phyloP scores from a whole-genome alignment of 2,113 vertebrate genomes.

The Pangasianodon gigas region DNA sequence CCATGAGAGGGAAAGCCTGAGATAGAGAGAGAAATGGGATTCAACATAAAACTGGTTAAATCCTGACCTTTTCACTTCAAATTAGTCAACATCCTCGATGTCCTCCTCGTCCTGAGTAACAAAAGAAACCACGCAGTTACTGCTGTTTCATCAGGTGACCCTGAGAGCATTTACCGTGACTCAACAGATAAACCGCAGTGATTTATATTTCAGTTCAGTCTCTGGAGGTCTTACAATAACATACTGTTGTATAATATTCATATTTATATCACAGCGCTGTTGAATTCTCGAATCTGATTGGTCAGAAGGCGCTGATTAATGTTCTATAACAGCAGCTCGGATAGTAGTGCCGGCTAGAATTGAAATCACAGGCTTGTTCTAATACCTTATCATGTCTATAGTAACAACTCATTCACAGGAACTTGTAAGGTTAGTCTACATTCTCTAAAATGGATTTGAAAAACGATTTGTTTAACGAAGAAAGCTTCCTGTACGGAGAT shows the following conservation, averaged over 20 bases:
- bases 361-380: neutral
- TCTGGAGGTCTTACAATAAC: constrained; percentile 12
- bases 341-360: neutral
- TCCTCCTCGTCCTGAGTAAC: neutral
- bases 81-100: constrained; percentile 7
- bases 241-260: neutral
- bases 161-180: constrained; percentile 26
- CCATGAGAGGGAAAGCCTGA: constrained; percentile 23
- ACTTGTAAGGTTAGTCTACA: neutral
- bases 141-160: constrained; percentile 31
- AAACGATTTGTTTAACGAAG: constrained; percentile 5
- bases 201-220: constrained; percentile 8
- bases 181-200: constrained; percentile 19
- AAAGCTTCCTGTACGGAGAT: neutral
- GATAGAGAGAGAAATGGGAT: neutral
- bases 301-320: neutral
- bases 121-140: constrained; percentile 1
- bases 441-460: neutral
- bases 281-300: neutral
- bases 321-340: neutral
- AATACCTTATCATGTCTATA: neutral
- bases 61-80: constrained; percentile 22
- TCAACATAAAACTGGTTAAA: neutral
- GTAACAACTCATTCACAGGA: neutral
- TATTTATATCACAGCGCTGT: neutral